Percentiles rank a stretch among this genome's conserved stretches.
These are phyloP conservation scores for Muscicapa adusta DNA, from an alignment of 2,113 vertebrate species.

Conservation along the genomic window DNA sequence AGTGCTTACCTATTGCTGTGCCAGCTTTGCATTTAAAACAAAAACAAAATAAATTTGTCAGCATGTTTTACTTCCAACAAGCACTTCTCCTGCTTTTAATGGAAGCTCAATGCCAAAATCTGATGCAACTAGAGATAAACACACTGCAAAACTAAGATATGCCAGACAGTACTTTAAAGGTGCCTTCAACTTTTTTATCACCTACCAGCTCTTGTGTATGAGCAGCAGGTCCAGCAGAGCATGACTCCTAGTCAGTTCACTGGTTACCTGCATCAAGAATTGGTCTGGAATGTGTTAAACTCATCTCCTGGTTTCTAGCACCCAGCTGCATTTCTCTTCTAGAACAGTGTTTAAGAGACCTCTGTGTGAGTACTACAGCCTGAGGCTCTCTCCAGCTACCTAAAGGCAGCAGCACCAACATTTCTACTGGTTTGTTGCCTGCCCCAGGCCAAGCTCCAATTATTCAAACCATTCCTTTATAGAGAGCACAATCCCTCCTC, in stretches of 20 bases:
- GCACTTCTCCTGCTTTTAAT: not conserved
- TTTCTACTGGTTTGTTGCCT: not conserved
- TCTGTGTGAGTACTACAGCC: no score
- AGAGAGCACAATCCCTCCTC: not conserved
- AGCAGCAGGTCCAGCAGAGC: not conserved
- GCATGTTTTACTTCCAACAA: conserved; percentile 9
- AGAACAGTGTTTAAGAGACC: not conserved
- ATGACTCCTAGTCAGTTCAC: not conserved
- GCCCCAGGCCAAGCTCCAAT: not conserved
- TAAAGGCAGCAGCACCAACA: not conserved
- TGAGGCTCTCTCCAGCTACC: not conserved
- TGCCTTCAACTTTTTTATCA: not conserved
- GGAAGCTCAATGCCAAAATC: not conserved
- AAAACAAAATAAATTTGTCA: not conserved
- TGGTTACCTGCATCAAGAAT: not conserved
- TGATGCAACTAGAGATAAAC: not conserved
- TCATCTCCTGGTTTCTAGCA: not conserved
- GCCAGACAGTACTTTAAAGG: conserved; percentile 2
- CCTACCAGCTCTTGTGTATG: not conserved
- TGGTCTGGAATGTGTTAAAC: not conserved
- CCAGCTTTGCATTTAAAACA: conserved; percentile 17
- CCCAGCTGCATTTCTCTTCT: not conserved
- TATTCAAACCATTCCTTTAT: not conserved
- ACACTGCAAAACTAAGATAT: not conserved
- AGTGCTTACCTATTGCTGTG: not conserved